phyloP scores from a whole-genome alignment of 1,140 invertebrate genomes.

The Camponotus vicinus region DNA sequence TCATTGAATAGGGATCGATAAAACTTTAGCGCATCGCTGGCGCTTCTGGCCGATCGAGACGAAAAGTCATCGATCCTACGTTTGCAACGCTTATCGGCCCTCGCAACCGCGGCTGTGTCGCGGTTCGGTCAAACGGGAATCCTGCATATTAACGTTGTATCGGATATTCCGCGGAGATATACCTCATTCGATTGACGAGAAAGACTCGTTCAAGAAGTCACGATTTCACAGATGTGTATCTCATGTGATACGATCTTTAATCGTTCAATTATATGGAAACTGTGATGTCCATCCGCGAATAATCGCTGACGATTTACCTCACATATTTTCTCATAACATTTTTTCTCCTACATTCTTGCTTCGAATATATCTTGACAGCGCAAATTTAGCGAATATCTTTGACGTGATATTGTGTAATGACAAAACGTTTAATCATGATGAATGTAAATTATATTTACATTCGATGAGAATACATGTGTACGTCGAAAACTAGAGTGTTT shows the following conservation, averaged over 20 bases:
- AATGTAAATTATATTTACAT: slow-evolving; percentile 2
- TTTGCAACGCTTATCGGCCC: slow-evolving; percentile 47
- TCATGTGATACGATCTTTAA: slow-evolving; percentile 1
- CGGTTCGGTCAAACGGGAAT: slow-evolving; percentile 52
- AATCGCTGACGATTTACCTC: no score
- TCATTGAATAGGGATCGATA: slow-evolving; percentile 84
- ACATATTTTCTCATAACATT: neutral
- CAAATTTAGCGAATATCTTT: neutral
- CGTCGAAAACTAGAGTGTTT: neutral
- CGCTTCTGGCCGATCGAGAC: slow-evolving; percentile 47
- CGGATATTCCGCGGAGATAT: slow-evolving; percentile 59
- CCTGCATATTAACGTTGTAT: slow-evolving; percentile 61
- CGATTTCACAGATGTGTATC: slow-evolving; percentile 6
- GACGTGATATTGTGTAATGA: neutral
- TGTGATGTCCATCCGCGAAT: slow-evolving; percentile 6
- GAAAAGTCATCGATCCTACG: slow-evolving; percentile 75
- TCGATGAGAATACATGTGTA: neutral
- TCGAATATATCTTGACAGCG: neutral
- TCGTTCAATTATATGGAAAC: slow-evolving; percentile 27
- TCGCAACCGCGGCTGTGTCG: slow-evolving; percentile 17
- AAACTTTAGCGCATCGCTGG: slow-evolving; percentile 73
- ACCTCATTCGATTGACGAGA: slow-evolving; percentile 43
- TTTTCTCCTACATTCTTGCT: neutral
- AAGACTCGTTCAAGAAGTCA: slow-evolving; percentile 41
- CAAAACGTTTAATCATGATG: neutral